These are phyloP conservation scores for Brachionus paranguensis DNA, from an alignment of 1,140 invertebrate species.

Conservation along the genomic window DNA sequence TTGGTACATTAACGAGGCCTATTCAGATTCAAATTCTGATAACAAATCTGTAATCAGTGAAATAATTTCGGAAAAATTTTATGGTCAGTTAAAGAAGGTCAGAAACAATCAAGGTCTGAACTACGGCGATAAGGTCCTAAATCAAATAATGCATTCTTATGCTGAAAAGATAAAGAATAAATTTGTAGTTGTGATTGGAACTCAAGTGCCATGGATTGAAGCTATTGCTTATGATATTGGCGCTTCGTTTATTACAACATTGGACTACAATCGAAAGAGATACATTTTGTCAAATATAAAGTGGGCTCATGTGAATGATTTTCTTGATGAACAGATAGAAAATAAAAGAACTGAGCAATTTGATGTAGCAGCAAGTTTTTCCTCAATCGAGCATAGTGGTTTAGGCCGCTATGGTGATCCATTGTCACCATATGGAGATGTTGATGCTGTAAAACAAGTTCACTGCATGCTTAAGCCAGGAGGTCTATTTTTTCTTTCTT, in stretches of 20 bases:
- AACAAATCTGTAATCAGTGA: neutral
- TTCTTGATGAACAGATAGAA: neutral
- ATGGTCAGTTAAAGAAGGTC: neutral
- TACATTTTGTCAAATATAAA: neutral
- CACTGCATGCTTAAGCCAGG: neutral
- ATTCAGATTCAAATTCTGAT: neutral
- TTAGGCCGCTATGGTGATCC: conserved; percentile 24
- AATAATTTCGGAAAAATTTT: neutral
- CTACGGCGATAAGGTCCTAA: neutral
- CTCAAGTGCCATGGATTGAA: conserved; percentile 21
- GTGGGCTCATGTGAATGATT: conserved; percentile 14
- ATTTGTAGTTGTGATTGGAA: conserved; percentile 5
- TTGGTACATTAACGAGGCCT: neutral
- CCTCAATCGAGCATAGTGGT: conserved; percentile 17
- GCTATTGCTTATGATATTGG: neutral
- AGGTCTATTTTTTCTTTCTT: conserved; percentile 2
- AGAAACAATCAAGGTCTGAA: neutral
- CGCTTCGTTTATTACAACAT: neutral
- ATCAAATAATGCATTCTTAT: neutral
- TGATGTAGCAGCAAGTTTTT: neutral
- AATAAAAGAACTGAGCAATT: neutral
- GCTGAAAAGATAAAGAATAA: neutral
- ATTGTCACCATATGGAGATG: conserved; percentile 1
- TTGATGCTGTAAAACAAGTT: neutral
- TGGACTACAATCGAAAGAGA: neutral